Base-by-base conservation (phyloP, 2,888 invertebrate genomes). In the Meiosimyza platycephala region DNA sequence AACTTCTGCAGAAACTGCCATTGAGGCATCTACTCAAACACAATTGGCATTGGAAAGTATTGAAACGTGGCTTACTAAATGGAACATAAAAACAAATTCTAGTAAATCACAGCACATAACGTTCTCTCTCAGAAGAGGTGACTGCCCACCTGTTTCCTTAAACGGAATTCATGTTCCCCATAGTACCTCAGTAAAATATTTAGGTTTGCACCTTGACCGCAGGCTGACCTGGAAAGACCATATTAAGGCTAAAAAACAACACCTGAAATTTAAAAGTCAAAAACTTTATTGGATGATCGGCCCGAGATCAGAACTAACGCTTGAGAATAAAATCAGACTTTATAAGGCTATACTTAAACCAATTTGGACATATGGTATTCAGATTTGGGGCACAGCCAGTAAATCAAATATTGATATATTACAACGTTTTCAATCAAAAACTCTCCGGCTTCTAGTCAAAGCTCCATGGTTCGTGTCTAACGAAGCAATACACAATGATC, bases 401-500 rank as follows among this genome's bases (percentile, higher is more conserved):
- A 54, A 69, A 48, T 69, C 63, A 6, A 62, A 72, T 28, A 71
- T 62, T 63, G 71, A 71, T 28, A 62, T 63, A 13, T 51, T 63
- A 11, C 33, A 71, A 16, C 22, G 22, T 22, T 22, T 22, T 22
- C 22, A 22, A 22, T 22, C 22, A 22, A 22, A 22, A 22, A 22
- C 1, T 22, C 59, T 67, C 15, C 48, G 60, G 50, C 22, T 60
- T 4, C 22, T 72, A 33, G 28, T 22, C 28, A 51, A 67, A 9
- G 72, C 60, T 5, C 67, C 72, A 6, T 72, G 65, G 65, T 72
- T 72, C n/a, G 57, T 72, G 15, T 57, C 33, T n/a, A 72, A 65
- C 28, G 52, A 71, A 54, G 28, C 40, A 13, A 50, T 63, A 9
- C 63, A 72, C 15, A 47, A 59, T 59, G 64, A 71, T 33, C 18